Conservation (phyloP, 2,113 vertebrate species). For the Ginglymostoma cirratum region DNA sequence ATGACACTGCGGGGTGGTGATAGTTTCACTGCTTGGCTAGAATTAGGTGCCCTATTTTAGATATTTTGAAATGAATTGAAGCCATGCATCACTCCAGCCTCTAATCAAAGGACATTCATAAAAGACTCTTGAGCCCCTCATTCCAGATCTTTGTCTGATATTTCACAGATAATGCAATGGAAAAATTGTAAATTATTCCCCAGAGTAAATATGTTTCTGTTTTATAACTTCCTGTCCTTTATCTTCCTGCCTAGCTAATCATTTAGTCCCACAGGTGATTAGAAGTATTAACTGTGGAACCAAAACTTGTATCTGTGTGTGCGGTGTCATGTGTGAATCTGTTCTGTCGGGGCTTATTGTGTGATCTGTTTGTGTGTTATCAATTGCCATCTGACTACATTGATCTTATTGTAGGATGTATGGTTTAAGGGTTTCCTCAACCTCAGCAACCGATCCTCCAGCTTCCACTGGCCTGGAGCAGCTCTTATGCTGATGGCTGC, state of each 20-base stretch:
- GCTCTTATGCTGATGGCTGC: constrained; percentile 80
- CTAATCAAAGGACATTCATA: not conserved
- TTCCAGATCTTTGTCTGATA: not conserved
- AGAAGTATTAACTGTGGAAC: not conserved
- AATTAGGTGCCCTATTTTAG: not conserved
- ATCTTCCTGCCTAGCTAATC: not conserved
- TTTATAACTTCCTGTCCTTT: not conserved
- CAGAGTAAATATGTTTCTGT: not conserved
- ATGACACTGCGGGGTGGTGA: not conserved
- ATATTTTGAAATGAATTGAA: not conserved
- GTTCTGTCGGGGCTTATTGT: not conserved
- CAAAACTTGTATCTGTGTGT: not conserved
- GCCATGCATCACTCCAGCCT: not conserved
- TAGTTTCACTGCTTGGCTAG: not conserved
- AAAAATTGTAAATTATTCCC: not conserved
- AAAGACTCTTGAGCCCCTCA: not conserved
- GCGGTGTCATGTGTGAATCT: not conserved
- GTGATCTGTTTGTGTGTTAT: constrained; percentile 34
- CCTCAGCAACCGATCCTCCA: constrained; percentile 87
- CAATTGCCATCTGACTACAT: not conserved
- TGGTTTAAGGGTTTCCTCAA: constrained; percentile 82
- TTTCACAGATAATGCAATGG: not conserved
- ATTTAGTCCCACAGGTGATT: not conserved
- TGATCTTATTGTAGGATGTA: constrained; percentile 59
- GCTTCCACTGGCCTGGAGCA: constrained; percentile 91